Evolutionary conservation across 2,888 invertebrate species (phyloP).

Genomic region (Melanophora roralis): DNA sequence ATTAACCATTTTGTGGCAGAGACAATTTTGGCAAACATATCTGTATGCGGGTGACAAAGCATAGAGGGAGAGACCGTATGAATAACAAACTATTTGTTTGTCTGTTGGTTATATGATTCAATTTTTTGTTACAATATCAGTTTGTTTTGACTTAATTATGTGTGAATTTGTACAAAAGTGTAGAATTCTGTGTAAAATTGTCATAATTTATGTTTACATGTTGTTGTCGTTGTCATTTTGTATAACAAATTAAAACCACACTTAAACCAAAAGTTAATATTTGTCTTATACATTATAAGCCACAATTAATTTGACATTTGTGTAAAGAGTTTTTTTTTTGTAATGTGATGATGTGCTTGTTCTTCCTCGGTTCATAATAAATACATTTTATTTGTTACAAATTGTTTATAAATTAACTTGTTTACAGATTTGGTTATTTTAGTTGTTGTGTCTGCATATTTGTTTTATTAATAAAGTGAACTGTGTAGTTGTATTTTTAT

Average conservation of each 20-base stretch:
- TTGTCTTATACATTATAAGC: conserved; percentile 73
- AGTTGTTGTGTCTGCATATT: not conserved
- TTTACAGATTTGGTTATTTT: not conserved
- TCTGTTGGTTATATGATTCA: not conserved
- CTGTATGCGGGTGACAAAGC: not conserved
- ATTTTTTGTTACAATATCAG: not conserved
- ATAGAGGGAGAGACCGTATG: not conserved
- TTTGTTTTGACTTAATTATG: conserved; percentile 5
- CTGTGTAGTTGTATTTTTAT: not conserved
- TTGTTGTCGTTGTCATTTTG: conserved; percentile 34
- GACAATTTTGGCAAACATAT: conserved; percentile 14
- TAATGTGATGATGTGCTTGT: not conserved
- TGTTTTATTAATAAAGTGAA: not conserved
- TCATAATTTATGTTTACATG: conserved; percentile 69
- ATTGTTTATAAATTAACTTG: conserved; percentile 4
- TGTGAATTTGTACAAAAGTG: conserved; percentile 9
- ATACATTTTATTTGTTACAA: conserved; percentile 34
- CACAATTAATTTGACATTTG: conserved; percentile 72
- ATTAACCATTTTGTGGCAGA: conserved; percentile 34
- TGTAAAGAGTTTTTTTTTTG: conserved; percentile 59
- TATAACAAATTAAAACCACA: conserved; percentile 71
- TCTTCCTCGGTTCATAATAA: conserved; percentile 29
- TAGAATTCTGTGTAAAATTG: conserved; percentile 54
- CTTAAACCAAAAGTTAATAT: conserved; percentile 73
- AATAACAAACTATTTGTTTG: not conserved